Evolutionary conservation across 1,140 invertebrate species (phyloP), one percentile per base, ranked within the genome.

Genomic region (Wasmannia auropunctata): DNA sequence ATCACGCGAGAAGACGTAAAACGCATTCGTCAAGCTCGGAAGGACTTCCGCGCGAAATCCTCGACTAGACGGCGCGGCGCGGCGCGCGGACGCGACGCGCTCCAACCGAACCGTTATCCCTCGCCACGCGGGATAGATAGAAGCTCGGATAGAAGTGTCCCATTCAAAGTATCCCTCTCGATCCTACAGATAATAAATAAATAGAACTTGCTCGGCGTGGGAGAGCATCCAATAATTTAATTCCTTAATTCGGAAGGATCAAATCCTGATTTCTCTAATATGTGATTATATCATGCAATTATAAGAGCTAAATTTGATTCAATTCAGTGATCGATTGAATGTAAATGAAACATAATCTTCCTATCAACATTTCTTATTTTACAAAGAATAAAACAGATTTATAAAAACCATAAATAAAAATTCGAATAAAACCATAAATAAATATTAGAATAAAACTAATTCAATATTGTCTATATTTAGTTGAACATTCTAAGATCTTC

Each of bases 1-100:
- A 87, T 88, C 62, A 85, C 86, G 74, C 65, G 86, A 91, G 89
- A 93, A 93, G 87, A 93, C 92, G 89, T 91, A 92, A 93, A 93
- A 91, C 90, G 90, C 89, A 93, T 93, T 90, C 91, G 88, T 93
- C 92, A 91, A 88, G 88, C 90, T 90, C 75, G 76, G 56, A 37
- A 63, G 80, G 85, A 91, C 88, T 87, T 89, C 87, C 85, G 72
- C 54, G 76, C 86, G 70, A 87, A 87, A 88, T 89, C 86, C 86
- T 85, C 88, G 87, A 83, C 87, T 86, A 87, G 86, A 87, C 58
- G 49, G 16, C 22, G 49, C 22, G 74, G 25, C 56, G 40, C 49
- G 60, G 19, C 58, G 56, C n/a, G n/a, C n/a, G n/a, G n/a, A n/a
- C n/a, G n/a, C 62, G 60, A 34, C 19, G 10, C 28, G 37, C 62